Base-by-base conservation (phyloP, 2,888 invertebrate species). In the Acanthococcus lagerstroemiae region DNA sequence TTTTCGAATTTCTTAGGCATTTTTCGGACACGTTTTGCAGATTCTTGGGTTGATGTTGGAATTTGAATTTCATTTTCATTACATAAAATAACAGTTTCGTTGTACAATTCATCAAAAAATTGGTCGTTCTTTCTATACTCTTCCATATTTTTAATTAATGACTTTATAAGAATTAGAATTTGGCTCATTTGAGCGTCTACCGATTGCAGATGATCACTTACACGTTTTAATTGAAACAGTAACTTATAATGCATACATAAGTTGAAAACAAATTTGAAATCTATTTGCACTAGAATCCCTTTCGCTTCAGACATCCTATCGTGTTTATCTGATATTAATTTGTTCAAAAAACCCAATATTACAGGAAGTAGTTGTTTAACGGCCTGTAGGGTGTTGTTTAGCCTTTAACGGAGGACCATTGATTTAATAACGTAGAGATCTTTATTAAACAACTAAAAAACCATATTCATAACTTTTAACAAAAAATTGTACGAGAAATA, bases 181-280 rank as follows among this genome's bases (percentile, higher is more conserved):
- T 22, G 5, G 15, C 52, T 6, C 52, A 55, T 55, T 15, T 55
- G 24, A 55, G 55, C 65, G 24, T 25, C 25, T 24, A 21, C 17
- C 21, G 21, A 44, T 55, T 65, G 65, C 26, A 65, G 26, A 24
- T 55, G 37, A 26, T 55, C 55, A 22, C 45, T n/a, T 24, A 44
- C n/a, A 19, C 24, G 30, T 65, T 65, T 55, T 12, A 55, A 55
- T 55, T 55, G 17, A 45, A 15, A 54, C 21, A 37, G 25, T 12
- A 65, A 37, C 17, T 65, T 26, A 44, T 65, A 15, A 54, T 44
- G 55, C 37, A 65, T 37, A 44, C 15, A 22, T 44, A 65, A 25
- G 44, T 65, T 65, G 21, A 65, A 55, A 15, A 65, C 26, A n/a
- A 65, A 65, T 5, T 65, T 27, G 21, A 55, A 65, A 65, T 65